Evolutionary conservation across 1,140 invertebrate species (phyloP).

Genomic region (Listronotus oregonensis): DNA sequence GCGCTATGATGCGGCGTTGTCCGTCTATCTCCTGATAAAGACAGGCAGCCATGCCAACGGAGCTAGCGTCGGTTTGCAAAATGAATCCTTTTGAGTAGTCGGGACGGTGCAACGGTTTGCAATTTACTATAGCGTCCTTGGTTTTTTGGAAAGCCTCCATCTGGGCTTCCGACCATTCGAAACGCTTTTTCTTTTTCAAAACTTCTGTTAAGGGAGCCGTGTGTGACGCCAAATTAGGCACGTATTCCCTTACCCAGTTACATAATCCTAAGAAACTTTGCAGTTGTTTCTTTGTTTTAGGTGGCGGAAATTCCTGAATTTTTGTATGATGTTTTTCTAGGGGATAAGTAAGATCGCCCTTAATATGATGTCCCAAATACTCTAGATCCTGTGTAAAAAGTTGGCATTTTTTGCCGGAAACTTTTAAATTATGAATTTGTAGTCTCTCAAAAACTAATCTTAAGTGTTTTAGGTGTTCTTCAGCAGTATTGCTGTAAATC

Average conservation of each 20-base stretch:
- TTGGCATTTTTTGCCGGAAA: too few species aligned
- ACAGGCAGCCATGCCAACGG: constrained; percentile 25
- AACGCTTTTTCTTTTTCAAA: constrained; percentile 22
- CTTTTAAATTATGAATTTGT: too few species aligned
- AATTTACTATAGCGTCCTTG: constrained; percentile 21
- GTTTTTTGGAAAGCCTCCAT: constrained; percentile 26
- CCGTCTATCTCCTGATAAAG: constrained; percentile 23
- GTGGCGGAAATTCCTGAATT: constrained; percentile 40
- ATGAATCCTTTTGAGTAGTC: too few species aligned
- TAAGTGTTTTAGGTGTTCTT: too few species aligned
- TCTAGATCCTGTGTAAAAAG: too few species aligned
- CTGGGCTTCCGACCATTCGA: constrained; percentile 21
- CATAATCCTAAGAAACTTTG: constrained; percentile 42
- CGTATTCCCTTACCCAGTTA: constrained; percentile 44
- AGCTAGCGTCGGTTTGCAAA: constrained; percentile 27
- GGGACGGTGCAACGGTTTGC: constrained; percentile 6
- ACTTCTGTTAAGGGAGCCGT: constrained; percentile 37
- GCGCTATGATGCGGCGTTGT: constrained; percentile 11
- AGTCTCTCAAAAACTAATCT: too few species aligned
- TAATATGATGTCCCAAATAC: too few species aligned
- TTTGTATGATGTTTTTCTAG: too few species aligned
- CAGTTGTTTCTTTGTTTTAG: constrained; percentile 35
- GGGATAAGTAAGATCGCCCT: too few species aligned
- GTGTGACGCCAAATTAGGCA: constrained; percentile 31
- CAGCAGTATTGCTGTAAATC: too few species aligned